These are phyloP conservation scores for Grantiella picta DNA, from an alignment of 2,113 vertebrate genomes.

Conservation along the genomic window DNA sequence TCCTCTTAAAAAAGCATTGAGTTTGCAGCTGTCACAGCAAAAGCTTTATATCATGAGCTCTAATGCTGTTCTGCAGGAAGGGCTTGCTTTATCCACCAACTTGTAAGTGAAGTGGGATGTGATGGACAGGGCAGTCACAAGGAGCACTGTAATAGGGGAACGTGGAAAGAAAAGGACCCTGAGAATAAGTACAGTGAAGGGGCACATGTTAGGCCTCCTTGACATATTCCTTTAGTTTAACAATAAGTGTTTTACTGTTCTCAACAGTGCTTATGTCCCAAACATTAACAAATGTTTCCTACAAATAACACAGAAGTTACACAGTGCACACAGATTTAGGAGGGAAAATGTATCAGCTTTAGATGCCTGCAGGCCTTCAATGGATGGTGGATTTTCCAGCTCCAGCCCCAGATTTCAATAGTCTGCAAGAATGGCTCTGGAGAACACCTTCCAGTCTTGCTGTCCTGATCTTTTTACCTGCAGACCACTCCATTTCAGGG, in stretches of 20 bases:
- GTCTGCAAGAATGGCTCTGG: background rate
- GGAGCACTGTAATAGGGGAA: background rate
- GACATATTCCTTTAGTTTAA: background rate
- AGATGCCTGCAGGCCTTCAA: background rate
- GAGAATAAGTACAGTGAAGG: background rate
- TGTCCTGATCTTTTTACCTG: rapidly evolving
- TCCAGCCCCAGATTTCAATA: background rate
- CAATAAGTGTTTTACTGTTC: background rate
- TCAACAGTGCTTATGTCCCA: background rate
- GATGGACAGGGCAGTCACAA: background rate
- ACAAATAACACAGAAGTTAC: background rate
- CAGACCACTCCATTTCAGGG: background rate
- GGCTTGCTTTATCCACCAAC: background rate
- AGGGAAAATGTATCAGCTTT: background rate
- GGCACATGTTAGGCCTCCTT: background rate
- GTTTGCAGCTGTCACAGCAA: background rate
- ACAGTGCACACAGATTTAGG: background rate
- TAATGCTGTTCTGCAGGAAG: background rate
- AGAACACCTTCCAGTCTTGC: background rate
- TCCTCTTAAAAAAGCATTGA: background rate
- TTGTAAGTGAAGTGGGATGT: background rate
- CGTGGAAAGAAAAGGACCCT: background rate
- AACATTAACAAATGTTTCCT: background rate
- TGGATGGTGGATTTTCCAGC: background rate
- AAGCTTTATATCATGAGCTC: background rate